Evolutionary conservation across 64 coral and sea anemone species (phyloP).

Genomic region (Trachythela sp.): DNA sequence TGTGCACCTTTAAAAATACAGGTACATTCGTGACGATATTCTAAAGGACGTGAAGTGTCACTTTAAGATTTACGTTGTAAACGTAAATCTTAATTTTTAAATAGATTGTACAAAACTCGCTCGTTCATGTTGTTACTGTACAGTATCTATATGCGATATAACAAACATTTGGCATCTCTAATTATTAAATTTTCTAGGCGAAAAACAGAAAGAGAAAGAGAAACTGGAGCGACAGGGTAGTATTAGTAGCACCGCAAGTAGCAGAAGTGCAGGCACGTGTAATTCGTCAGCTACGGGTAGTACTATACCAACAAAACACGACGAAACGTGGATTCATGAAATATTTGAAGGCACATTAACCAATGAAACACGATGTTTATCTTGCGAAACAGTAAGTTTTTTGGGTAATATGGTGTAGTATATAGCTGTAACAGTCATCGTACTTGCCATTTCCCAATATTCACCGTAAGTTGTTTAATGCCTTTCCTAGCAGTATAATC

Average conservation of each 20-base stretch:
- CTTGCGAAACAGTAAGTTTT: constrained; percentile 93
- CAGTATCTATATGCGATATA: neutral
- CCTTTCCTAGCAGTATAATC: too few species aligned
- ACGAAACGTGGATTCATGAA: constrained; percentile 94
- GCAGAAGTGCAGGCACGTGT: constrained; percentile 58
- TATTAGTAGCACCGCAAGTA: constrained; percentile 82
- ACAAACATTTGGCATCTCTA: neutral
- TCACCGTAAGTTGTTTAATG: too few species aligned
- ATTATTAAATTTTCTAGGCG: too few species aligned
- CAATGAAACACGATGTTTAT: constrained; percentile 97
- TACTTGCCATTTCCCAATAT: too few species aligned
- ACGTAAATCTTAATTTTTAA: too few species aligned
- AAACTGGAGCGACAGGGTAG: constrained; percentile 71
- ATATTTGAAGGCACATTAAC: constrained; percentile 98
- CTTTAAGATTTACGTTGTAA: too few species aligned
- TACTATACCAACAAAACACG: constrained; percentile 25
- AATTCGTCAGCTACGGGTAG: neutral
- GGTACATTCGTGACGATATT: too few species aligned
- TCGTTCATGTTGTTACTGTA: too few species aligned
- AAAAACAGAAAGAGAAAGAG: constrained; percentile 82
- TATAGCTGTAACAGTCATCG: too few species aligned
- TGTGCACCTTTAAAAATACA: too few species aligned
- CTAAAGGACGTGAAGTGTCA: too few species aligned
- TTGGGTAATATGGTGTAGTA: neutral
- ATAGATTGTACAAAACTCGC: too few species aligned